Evolutionary conservation across 2,113 vertebrate genomes (phyloP), one percentile per base, ranked within the genome.

Genomic region (Siphamia tubifer): DNA sequence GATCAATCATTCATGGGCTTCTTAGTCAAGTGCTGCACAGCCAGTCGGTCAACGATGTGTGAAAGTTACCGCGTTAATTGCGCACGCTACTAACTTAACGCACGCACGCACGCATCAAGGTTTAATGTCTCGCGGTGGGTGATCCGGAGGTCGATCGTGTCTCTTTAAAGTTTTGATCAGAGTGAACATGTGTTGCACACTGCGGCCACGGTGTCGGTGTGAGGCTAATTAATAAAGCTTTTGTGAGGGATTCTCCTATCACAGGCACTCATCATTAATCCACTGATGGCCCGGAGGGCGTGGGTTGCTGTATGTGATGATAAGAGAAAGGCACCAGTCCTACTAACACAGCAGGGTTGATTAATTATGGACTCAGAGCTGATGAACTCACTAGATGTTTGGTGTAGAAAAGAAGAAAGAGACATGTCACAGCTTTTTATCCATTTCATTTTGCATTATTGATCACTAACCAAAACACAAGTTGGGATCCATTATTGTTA

Each of bases 141-240:
- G 69, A 52, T 61, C 15, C 38, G 47, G 49, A 15, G 77, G 78
- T 77, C 66, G 65, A 55, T 64, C 62, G 4, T 60, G 47, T 64
- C 34, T 27, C 49, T 73, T 86, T 66, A 78, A 87, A 90, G 81
- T 87, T 87, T 79, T 72, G 75, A 87, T 87, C 67, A 70, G 73
- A 74, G 55, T 34, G 48, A 81, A 44, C 73, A 80, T 81, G 70
- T 81, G 80, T 78, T 85, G 69, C 75, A 70, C 77, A 20, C 34
- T 56, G 76, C 34, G 52, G 43, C 45, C 63, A 43, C 76, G 42
- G 53, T 31, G 60, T 55, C 36, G 54, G 32, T 31, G 49, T 27
- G 8, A 47, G 57, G 57, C 49, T 79, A 77, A 87, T 88, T 85
- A 81, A 73, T 60, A 73, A 68, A 38, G 63, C 21, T 51, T 72